Conservation (phyloP, 1,140 invertebrate species). For the Brachionus calyciflorus region DNA sequence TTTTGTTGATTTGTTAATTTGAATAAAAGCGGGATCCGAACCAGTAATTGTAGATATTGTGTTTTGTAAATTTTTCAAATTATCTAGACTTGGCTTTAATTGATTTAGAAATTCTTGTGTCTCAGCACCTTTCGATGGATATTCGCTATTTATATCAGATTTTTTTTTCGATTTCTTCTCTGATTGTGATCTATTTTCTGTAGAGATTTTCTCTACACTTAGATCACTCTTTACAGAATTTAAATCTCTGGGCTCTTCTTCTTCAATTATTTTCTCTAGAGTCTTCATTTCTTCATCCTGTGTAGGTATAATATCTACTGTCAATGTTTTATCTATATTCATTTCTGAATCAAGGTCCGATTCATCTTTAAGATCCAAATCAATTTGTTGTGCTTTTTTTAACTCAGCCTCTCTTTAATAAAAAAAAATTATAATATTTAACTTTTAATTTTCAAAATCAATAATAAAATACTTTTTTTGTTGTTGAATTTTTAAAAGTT, state of each 20-base stretch:
- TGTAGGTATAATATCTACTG: slow-evolving; percentile 49
- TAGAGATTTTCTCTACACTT: not conserved
- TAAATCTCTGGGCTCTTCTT: not conserved
- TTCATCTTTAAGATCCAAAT: slow-evolving; percentile 1
- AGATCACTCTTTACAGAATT: not conserved
- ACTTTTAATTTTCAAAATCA: not conserved
- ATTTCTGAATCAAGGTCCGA: not conserved
- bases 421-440: not conserved
- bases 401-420: slow-evolving; percentile 16
- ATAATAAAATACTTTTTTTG: slow-evolving; percentile 46
- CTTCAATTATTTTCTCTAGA: slow-evolving; percentile 2
- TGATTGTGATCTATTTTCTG: no score
- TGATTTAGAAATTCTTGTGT: slow-evolving; percentile 51
- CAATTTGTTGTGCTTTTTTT: not conserved
- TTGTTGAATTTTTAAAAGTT: slow-evolving; percentile 50
- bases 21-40: not conserved
- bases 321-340: slow-evolving; percentile 50
- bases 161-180: slow-evolving; percentile 50
- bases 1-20: slow-evolving; percentile 10
- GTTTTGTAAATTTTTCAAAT: not conserved
- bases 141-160: slow-evolving; percentile 48
- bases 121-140: slow-evolving; percentile 51
- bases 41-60: slow-evolving; percentile 9
- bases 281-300: not conserved
- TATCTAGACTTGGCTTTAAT: slow-evolving; percentile 1